phyloP scores from a whole-genome alignment of 2,797 vertebrate genomes.

The Peromyscus aztecus region DNA sequence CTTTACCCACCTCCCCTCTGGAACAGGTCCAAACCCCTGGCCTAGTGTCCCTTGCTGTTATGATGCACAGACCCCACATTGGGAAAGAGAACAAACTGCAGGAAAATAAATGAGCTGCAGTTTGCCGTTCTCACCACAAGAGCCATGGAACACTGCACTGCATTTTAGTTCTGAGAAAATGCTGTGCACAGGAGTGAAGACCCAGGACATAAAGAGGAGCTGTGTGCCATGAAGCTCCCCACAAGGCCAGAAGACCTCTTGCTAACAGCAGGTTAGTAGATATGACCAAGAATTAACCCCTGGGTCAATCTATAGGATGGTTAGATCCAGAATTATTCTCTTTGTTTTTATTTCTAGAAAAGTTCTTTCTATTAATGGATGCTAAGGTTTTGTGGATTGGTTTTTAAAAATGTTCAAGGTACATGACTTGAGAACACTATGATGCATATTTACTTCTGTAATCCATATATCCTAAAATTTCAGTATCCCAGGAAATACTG shows the following conservation, averaged over 20 bases:
- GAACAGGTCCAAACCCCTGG: not conserved
- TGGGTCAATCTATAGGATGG: not conserved
- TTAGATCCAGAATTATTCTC: not conserved
- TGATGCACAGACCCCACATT: not conserved
- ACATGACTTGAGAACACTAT: not conserved
- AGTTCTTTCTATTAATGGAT: not conserved
- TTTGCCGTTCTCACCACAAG: not conserved
- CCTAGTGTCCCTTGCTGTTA: not conserved
- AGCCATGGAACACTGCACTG: not conserved
- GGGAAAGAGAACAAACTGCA: not conserved
- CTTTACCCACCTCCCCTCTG: not conserved
- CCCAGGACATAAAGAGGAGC: not conserved
- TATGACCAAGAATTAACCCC: not conserved
- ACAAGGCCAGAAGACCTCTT: no score
- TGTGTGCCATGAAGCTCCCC: not conserved
- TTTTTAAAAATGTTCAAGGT: constrained; percentile 25
- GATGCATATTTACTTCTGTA: not conserved
- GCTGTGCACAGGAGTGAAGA: not conserved
- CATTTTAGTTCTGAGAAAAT: not conserved
- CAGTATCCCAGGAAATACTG: not conserved
- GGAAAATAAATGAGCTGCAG: not conserved
- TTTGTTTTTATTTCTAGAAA: not conserved
- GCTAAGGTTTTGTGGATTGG: not conserved
- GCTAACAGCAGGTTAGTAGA: not conserved
- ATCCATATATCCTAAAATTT: constrained; percentile 7